Base-by-base conservation (phyloP, 2,797 vertebrate species). In the Pangasius larnaudii region DNA sequence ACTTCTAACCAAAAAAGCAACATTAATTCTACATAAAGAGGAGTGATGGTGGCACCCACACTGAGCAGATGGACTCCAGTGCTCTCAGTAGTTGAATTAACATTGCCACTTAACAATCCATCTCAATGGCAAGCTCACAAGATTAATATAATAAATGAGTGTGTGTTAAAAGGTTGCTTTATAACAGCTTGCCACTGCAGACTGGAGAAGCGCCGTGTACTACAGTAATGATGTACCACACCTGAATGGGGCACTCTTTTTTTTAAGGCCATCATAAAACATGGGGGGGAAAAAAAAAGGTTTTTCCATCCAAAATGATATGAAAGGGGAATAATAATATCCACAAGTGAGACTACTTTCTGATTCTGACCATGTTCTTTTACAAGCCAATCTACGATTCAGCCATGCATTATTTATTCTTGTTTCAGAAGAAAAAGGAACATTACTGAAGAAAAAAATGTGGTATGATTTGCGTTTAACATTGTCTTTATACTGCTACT, bases 31-130 rank as follows among this genome's bases (percentile, higher is more conserved):
- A n/a, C 33, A 46, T 61, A 79, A 61, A 69, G n/a, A 85, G 46
- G 77, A 86, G 24, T 85, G 84, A 88, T 85, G 84, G 69, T 51
- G 39, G 33, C 72, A 56, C 58, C 33, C 72, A 84, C 72, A 78
- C 51, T 7, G 71, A 77, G 72, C 81, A 88, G 87, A 81, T 88
- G 88, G 65, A 85, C 75, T 85, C 65, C 63, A 18, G 80, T 72
- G 77, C 77, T 85, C 88, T 85, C 56, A 11, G 36, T 85, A 61
- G 84, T 49, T 80, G 65, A 42, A 88, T 80, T 88, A 85, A 49
- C 30, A 39, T 74, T 49, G 51, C 53, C 24, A 81, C 67, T 72
- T 85, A 63, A 24, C 77, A 80, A 85, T 85, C 72, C 30, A 61
- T 85, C 74, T 78, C 49, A 53, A 33, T 65, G 59, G 59, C 86